Conservation (phyloP, 2,888 invertebrate genomes). For the Heteromurus nitidus region DNA sequence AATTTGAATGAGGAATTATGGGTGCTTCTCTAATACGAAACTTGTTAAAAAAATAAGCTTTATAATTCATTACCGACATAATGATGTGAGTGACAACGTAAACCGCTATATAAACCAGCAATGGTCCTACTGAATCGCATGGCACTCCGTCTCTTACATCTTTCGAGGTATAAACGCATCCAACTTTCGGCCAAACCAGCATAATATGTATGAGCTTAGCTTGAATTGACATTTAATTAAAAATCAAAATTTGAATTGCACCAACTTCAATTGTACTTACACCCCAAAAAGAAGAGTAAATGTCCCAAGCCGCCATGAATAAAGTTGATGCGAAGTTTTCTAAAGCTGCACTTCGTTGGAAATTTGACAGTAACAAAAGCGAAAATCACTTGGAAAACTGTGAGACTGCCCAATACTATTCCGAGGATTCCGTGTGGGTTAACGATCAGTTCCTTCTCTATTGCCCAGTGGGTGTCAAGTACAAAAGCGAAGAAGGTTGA, state of each 20-base stretch:
- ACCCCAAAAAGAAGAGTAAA: neutral
- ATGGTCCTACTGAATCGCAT: neutral
- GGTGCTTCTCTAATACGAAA: too few relatives aligned
- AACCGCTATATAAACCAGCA: conserved; percentile 26
- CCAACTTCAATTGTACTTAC: conserved; percentile 12
- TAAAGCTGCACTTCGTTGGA: neutral
- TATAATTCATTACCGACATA: conserved; percentile 70
- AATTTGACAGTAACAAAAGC: conserved; percentile 22
- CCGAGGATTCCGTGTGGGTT: conserved; percentile 23
- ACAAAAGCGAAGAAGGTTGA: neutral
- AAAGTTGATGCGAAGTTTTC: conserved; percentile 21
- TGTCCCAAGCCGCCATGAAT: conserved; percentile 53
- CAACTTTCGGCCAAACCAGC: conserved; percentile 11
- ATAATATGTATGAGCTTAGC: neutral
- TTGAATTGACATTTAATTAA: neutral
- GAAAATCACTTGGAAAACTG: conserved; percentile 15
- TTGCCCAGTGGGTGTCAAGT: neutral
- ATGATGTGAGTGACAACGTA: conserved; percentile 42
- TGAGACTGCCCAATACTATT: neutral
- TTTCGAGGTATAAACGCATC: neutral
- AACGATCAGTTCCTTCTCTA: neutral
- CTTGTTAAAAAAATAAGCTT: too few relatives aligned
- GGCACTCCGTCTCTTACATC: conserved; percentile 46
- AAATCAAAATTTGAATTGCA: neutral
- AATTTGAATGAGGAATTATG: neutral